Evolutionary conservation across 2,113 vertebrate species (phyloP).

Genomic region (Anguilla japonica): DNA sequence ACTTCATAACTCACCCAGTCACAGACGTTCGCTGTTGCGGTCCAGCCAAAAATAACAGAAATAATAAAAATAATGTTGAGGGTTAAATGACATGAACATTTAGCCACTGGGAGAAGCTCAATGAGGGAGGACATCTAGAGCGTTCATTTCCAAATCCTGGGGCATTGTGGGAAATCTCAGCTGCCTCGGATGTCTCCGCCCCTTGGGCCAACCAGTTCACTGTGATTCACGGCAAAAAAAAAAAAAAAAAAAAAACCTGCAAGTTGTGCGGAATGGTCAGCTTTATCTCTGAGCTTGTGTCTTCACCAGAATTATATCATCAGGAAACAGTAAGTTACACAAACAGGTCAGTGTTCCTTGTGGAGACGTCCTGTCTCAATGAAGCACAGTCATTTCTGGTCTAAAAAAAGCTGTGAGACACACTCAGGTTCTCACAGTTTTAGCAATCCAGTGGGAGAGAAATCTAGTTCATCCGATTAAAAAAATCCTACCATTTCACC

Average conservation of each 20-base stretch:
- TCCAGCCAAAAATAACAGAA: no score
- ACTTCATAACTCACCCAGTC: no score
- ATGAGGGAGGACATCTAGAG: neutral
- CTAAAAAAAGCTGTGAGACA: neutral
- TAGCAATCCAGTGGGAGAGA: no score
- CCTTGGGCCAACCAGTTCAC: neutral
- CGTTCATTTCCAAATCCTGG: neutral
- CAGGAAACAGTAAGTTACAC: neutral
- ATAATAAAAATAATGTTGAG: neutral
- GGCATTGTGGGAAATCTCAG: neutral
- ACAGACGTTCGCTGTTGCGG: no score
- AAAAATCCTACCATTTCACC: no score
- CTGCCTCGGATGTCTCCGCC: neutral
- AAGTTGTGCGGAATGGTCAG: neutral
- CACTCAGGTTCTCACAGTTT: no score
- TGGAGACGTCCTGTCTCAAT: neutral
- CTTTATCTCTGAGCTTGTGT: neutral
- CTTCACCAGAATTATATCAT: neutral
- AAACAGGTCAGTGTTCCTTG: neutral
- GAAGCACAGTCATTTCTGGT: neutral
- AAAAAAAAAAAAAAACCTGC: neutral
- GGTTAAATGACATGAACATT: neutral
- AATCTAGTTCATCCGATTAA: no score
- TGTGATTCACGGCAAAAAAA: neutral
- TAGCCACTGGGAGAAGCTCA: neutral